phyloP scores from a whole-genome alignment of 2,113 vertebrate species.

The Zosterops lateralis region DNA sequence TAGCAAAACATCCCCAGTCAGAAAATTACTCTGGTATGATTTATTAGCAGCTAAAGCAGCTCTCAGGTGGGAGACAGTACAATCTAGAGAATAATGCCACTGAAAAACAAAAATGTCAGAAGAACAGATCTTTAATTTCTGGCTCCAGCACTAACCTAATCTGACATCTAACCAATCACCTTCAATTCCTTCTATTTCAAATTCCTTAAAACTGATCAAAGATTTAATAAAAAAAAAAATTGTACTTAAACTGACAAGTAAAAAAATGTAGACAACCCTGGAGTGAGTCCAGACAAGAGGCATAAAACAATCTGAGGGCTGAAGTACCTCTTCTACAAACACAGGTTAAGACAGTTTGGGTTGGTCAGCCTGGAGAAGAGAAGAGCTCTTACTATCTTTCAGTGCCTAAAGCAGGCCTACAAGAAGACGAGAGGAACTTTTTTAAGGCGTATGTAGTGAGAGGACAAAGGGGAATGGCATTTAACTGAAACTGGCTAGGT shows the following conservation, averaged over 20 bases:
- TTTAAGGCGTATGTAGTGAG: neutral
- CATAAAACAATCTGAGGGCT: neutral
- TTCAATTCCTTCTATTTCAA: neutral
- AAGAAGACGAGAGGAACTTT: neutral
- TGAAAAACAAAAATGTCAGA: neutral
- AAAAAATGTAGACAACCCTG: neutral
- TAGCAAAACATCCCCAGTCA: slow-evolving; percentile 21
- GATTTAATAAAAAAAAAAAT: neutral
- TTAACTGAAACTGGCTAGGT: neutral
- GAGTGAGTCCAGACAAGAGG: neutral
- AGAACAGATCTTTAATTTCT: neutral
- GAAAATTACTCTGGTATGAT: neutral
- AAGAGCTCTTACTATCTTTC: neutral
- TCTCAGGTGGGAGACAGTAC: neutral
- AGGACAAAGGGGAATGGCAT: neutral
- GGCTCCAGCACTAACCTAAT: neutral
- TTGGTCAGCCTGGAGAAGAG: neutral
- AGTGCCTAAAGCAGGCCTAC: too few species aligned
- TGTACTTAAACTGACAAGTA: neutral
- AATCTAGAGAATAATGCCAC: neutral
- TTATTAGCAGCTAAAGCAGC: slow-evolving; percentile 1
- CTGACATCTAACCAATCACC: neutral
- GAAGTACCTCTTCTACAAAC: neutral
- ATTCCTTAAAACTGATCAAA: neutral
- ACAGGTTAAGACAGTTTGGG: neutral